Percentiles rank a stretch among this genome's conserved stretches.
These are phyloP conservation scores for Diabrotica balteata DNA, from an alignment of 2,888 invertebrate species.

Conservation along the genomic window DNA sequence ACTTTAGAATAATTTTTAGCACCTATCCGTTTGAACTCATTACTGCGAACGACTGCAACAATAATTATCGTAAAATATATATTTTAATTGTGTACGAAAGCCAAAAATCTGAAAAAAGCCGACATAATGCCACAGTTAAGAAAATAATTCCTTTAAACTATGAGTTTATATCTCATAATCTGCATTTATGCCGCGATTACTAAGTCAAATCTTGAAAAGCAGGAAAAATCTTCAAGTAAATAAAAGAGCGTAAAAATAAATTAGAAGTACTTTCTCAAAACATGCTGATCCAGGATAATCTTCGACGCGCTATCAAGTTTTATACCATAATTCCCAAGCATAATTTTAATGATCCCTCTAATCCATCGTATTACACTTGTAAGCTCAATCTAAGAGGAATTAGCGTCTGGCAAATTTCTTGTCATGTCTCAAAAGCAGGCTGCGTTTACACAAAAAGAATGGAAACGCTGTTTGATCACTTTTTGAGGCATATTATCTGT, in stretches of 20 bases:
- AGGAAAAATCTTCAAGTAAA: constrained; percentile 32
- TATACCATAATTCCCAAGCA: constrained; percentile 62
- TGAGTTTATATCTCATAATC: constrained; percentile 4
- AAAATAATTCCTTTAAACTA: constrained; percentile 8
- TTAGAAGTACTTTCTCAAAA: constrained; percentile 56
- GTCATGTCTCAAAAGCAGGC: constrained; percentile 45
- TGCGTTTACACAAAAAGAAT: neutral
- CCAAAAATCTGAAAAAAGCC: constrained; percentile 17
- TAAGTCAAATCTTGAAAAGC: constrained; percentile 29
- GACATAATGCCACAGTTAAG: constrained; percentile 13
- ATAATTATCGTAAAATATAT: too few species aligned
- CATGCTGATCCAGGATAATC: constrained; percentile 60
- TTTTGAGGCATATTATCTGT: neutral
- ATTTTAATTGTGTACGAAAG: neutral
- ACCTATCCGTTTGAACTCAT: too few species aligned
- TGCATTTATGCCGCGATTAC: constrained; percentile 18
- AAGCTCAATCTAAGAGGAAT: constrained; percentile 60
- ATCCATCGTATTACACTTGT: constrained; percentile 61
- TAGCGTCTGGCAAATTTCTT: constrained; percentile 59
- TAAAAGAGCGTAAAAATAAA: constrained; percentile 46
- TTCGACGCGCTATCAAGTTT: constrained; percentile 63
- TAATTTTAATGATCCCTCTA: constrained; percentile 62
- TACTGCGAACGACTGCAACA: too few species aligned
- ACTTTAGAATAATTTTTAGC: too few species aligned
- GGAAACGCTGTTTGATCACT: neutral